phyloP scores from a whole-genome alignment of 2,113 vertebrate species.

The Myanophis thanlyinensis region DNA sequence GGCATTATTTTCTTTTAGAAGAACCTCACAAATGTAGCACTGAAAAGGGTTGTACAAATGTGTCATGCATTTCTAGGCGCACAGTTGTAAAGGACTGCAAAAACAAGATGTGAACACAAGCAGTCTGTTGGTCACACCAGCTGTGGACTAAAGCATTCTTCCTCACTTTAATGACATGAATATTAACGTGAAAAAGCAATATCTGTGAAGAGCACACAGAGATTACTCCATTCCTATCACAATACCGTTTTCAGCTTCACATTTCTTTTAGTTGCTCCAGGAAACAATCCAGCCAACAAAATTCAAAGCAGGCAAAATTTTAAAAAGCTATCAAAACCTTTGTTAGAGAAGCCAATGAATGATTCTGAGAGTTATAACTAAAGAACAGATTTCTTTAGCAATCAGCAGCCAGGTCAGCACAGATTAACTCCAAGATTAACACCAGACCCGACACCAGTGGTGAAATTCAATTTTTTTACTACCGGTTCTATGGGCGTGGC shows the following conservation, averaged over 20 bases:
- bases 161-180: slow-evolving; percentile 30
- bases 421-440: not conserved
- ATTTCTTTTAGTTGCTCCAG: not conserved
- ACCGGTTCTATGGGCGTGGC: no score
- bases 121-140: not conserved
- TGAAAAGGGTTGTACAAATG: not conserved
- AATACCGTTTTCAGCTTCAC: not conserved
- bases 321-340: not conserved
- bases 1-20: not conserved
- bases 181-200: not conserved
- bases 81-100: not conserved
- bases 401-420: not conserved
- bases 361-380: not conserved
- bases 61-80: not conserved
- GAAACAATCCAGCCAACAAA: not conserved
- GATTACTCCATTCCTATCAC: not conserved
- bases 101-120: not conserved
- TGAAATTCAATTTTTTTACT: no score
- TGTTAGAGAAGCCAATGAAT: not conserved
- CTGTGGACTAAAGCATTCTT: not conserved
- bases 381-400: not conserved
- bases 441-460: no score
- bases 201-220: not conserved
- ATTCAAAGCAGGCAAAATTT: not conserved
- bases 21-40: not conserved